Percentiles rank a stretch among this genome's conserved stretches.
These are phyloP conservation scores for Alviniconcha marisindica DNA, from an alignment of 1,140 invertebrate genomes.

Conservation along the genomic window DNA sequence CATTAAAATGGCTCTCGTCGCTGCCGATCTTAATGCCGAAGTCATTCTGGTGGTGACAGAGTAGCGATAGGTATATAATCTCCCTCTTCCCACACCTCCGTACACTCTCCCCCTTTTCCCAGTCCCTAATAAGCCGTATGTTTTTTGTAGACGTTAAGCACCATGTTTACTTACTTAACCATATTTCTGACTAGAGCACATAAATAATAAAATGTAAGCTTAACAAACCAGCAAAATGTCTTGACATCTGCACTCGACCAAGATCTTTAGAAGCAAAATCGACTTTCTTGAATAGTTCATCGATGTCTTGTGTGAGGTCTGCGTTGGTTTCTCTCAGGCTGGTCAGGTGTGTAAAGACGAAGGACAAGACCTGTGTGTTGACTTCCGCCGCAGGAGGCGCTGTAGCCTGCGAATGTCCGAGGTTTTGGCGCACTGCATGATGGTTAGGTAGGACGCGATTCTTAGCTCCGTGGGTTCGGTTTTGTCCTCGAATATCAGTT, in stretches of 20 bases:
- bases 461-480: conserved; percentile 89
- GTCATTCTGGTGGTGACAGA: too few relatives aligned
- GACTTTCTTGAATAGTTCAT: background rate
- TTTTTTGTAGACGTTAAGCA: too few relatives aligned
- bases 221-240: background rate
- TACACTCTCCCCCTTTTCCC: too few relatives aligned
- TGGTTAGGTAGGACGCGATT: conserved; percentile 90
- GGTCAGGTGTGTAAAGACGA: conserved; percentile 38
- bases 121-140: too few relatives aligned
- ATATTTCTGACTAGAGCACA: too few relatives aligned
- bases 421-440: conserved; percentile 92
- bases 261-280: background rate
- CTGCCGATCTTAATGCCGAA: too few relatives aligned
- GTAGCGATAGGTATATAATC: too few relatives aligned
- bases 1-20: too few relatives aligned
- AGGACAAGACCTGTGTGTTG: conserved; percentile 80
- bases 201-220: too few relatives aligned
- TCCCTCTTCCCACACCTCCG: too few relatives aligned
- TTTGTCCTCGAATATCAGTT: conserved; percentile 84
- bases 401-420: conserved; percentile 85
- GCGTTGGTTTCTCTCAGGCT: conserved; percentile 23
- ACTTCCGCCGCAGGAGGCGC: conserved; percentile 83
- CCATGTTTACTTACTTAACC: too few relatives aligned
- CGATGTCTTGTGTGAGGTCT: background rate
- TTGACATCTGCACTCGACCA: background rate